Evolutionary conservation across 1,140 invertebrate genomes (phyloP).

Genomic region (Apolygus lucorum): DNA sequence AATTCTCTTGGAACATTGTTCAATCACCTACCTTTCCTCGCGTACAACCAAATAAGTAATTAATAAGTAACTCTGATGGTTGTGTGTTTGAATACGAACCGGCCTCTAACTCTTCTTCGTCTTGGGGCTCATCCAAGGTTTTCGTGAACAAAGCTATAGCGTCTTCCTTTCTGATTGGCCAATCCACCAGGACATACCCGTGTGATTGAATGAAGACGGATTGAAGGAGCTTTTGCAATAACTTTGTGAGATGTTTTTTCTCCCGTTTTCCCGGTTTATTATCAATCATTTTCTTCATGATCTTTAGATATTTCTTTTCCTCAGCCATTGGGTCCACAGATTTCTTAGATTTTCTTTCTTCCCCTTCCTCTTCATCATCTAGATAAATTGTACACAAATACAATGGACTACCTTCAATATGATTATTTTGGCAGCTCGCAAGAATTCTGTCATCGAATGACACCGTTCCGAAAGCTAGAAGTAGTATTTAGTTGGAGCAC

Average conservation of each 20-base stretch:
- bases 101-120: slow-evolving; percentile 94
- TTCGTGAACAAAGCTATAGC: slow-evolving; percentile 81
- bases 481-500: too few species aligned
- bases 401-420: too few species aligned
- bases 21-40: too few species aligned
- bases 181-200: neutral
- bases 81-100: too few species aligned
- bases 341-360: neutral
- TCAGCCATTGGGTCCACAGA: neutral
- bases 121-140: slow-evolving; percentile 90
- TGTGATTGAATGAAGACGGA: neutral
- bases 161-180: slow-evolving; percentile 68
- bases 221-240: neutral
- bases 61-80: too few species aligned
- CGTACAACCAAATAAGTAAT: too few species aligned
- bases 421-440: too few species aligned
- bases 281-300: neutral
- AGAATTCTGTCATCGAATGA: too few species aligned
- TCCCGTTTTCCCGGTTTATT: neutral
- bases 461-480: too few species aligned
- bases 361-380: neutral
- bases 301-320: neutral
- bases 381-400: too few species aligned
- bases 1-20: too few species aligned
- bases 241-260: neutral